These are phyloP conservation scores for Lamprotornis superbus DNA, from an alignment of 2,113 vertebrate genomes.

Conservation along the genomic window DNA sequence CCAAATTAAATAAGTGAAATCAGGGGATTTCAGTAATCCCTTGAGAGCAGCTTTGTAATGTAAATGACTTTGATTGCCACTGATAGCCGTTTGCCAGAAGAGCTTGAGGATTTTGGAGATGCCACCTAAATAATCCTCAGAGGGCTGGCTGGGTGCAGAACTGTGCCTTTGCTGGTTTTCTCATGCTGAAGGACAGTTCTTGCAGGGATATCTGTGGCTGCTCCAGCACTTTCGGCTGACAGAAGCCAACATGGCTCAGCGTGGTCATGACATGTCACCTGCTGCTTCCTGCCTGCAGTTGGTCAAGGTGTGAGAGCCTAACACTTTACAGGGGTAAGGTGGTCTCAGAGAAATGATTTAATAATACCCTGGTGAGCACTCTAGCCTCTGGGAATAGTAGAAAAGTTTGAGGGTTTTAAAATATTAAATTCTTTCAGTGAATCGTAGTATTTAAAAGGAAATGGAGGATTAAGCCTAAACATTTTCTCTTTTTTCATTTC, in stretches of 20 bases:
- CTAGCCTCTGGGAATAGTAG: not conserved
- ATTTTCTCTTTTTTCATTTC: not conserved
- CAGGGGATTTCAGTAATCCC: not conserved
- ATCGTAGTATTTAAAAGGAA: not conserved
- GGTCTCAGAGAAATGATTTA: not conserved
- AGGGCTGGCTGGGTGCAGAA: not conserved
- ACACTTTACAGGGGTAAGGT: not conserved
- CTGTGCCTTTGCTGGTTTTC: not conserved
- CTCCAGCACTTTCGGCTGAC: not conserved
- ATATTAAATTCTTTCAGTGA: not conserved
- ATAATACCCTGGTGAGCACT: not conserved
- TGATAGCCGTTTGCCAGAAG: not conserved
- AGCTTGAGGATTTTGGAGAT: not conserved
- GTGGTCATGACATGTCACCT: not conserved
- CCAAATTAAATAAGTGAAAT: conserved; percentile 23
- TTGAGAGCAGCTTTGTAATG: not conserved
- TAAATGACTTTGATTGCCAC: not conserved
- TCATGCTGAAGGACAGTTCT: not conserved
- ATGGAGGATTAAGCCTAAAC: not conserved
- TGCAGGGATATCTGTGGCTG: not conserved
- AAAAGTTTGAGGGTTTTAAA: not conserved
- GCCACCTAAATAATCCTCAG: not conserved
- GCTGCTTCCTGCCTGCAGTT: not conserved
- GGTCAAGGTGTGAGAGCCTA: not conserved
- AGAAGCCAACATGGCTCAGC: not conserved